phyloP scores from a whole-genome alignment of 1,140 invertebrate genomes.

The Lepidurus couesii region DNA sequence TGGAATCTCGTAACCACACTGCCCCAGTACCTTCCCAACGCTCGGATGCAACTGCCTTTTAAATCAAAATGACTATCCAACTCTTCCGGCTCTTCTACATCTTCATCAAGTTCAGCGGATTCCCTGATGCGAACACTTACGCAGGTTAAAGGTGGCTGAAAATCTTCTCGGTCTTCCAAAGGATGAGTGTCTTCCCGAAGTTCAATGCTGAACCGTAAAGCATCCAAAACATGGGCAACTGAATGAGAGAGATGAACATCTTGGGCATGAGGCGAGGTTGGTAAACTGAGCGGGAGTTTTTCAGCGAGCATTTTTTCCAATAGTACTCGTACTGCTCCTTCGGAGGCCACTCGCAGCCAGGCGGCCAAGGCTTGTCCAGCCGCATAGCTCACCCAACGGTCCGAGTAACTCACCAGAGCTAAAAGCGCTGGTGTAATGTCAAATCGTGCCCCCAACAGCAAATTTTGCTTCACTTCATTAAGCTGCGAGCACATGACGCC shows the following conservation, averaged over 20 bases:
- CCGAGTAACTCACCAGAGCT: slow-evolving; percentile 64
- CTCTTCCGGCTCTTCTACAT: slow-evolving; percentile 57
- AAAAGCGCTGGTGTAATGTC: slow-evolving; percentile 76
- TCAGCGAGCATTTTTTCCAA: slow-evolving; percentile 58
- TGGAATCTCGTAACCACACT: slow-evolving; percentile 59
- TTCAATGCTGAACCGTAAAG: slow-evolving; percentile 75
- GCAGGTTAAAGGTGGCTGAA: not conserved
- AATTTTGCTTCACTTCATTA: slow-evolving; percentile 65
- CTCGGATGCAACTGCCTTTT: slow-evolving; percentile 76
- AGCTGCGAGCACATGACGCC: slow-evolving; percentile 68
- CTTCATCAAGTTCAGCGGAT: slow-evolving; percentile 34
- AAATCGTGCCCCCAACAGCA: slow-evolving; percentile 59
- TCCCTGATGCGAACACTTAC: not conserved
- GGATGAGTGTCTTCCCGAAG: slow-evolving; percentile 27
- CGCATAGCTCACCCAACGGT: slow-evolving; percentile 72
- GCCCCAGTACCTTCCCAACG: slow-evolving; percentile 73
- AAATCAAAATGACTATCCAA: slow-evolving; percentile 58
- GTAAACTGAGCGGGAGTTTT: slow-evolving; percentile 43
- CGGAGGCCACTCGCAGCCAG: slow-evolving; percentile 74
- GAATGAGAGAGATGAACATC: slow-evolving; percentile 50
- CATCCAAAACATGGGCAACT: slow-evolving; percentile 74
- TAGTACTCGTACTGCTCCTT: slow-evolving; percentile 68
- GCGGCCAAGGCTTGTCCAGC: slow-evolving; percentile 70
- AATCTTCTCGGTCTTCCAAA: slow-evolving; percentile 25
- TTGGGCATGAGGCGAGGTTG: slow-evolving; percentile 33